A percentile compares a stretch with the other conserved stretches of the same genome.
phyloP scores from a whole-genome alignment of 2,888 invertebrate species.

The Drosophila merina region DNA sequence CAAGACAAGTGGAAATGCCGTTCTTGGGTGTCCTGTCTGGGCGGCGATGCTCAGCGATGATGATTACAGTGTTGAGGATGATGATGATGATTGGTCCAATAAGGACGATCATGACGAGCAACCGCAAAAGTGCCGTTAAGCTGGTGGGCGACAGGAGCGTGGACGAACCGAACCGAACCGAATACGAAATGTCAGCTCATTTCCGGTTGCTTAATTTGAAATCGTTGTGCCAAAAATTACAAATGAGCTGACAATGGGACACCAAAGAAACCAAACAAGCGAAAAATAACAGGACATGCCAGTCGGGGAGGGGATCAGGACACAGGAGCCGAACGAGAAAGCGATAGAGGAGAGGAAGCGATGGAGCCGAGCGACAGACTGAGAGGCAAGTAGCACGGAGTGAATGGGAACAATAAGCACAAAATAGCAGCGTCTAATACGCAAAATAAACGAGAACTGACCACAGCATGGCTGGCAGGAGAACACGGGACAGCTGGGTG shows the following conservation, averaged over 20 bases:
- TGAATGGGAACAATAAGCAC: conserved; percentile 69
- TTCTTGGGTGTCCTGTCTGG: conserved; percentile 13
- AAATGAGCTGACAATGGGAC: conserved; percentile 76
- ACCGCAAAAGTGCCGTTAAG: conserved; percentile 34
- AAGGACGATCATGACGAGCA: conserved; percentile 31
- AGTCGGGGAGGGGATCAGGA: conserved; percentile 28
- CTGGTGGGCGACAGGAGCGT: conserved; percentile 10
- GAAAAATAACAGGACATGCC: conserved; percentile 69
- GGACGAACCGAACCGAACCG: conserved; percentile 17
- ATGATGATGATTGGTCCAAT: conserved; percentile 29
- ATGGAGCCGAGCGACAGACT: not conserved
- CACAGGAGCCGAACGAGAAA: not conserved
- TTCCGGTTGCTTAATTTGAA: conserved; percentile 80
- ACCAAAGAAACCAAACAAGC: conserved; percentile 75
- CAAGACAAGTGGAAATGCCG: conserved; percentile 65
- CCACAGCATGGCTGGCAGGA: conserved; percentile 65
- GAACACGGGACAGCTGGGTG: conserved; percentile 56
- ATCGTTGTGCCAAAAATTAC: conserved; percentile 71
- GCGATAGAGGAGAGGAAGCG: not conserved
- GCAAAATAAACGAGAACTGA: conserved; percentile 75
- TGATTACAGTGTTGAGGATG: not conserved
- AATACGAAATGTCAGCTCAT: conserved; percentile 64
- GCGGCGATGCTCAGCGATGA: conserved; percentile 7
- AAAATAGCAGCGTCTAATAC: conserved; percentile 79
- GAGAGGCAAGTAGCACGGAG: not conserved